Evolutionary conservation across 1,140 invertebrate species (phyloP), one percentile per base, ranked within the genome.

Genomic region (Caenorhabditis elegans): DNA sequence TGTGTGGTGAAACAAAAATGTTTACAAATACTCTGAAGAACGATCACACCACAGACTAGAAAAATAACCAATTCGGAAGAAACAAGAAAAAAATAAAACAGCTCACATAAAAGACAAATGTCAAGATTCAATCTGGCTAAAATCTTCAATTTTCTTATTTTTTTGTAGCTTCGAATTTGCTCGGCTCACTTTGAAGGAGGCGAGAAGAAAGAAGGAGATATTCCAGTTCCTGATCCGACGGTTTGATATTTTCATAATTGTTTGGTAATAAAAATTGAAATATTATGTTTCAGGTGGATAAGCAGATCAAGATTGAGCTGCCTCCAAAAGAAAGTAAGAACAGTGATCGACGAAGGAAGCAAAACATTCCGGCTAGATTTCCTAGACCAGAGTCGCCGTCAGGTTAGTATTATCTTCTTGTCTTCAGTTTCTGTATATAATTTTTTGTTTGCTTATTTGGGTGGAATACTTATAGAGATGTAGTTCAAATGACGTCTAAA

Each of bases 141-240:
- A 55, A 43, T 17, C 4, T 39, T 6, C n/a, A 81, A 48, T 48
- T 76, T 22, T 34, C 31, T n/a, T n/a, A n/a, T n/a, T 26, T 76
- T 24, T 76, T 88, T 89, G 79, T 79, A 90, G 89, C 83, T 90
- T 26, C 85, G 90, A 26, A 90, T 90, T 53, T 90, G 90, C 80
- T 90, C 89, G 24, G 90, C 90, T 34, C 90, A 90, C 80, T 90
- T 90, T 83, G 80, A 86, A 70, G 90, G 88, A 26, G 90, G 90
- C 19, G 90, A 90, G 79, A 90, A 90, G 80, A 86, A 84, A 51
- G 90, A 90, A 85, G 90, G 90, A 31, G 90, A 90, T 81, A 89
- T 90, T 79, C 90, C 90, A n/a, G 90, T 90, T 5, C 82, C 90
- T 60, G 90, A 90, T 85, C 90, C 90, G 11, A 80, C 87, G 82